Evolutionary conservation across 2,797 vertebrate genomes (phyloP), one percentile per base, ranked within the genome.

Genomic region (Buphagus erythrorhynchus): DNA sequence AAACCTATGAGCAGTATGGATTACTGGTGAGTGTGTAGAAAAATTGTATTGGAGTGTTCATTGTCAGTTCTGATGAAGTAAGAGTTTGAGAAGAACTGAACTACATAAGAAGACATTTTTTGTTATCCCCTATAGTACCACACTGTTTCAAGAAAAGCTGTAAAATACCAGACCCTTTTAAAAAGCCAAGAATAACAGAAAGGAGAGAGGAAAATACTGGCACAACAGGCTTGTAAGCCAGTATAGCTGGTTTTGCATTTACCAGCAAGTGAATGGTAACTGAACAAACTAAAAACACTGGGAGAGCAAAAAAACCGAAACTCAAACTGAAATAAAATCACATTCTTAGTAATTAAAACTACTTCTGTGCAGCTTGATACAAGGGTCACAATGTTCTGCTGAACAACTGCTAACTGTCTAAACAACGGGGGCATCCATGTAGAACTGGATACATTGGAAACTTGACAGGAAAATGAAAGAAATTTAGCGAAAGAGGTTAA

Each of bases 71-170:
- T 93, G 61, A 72, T 65, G 26, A 94, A 92, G 46, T 36, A 94
- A 93, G 61, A 95, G 14, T 89, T 94, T 96, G 84, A 93, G 48
- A 96, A 93, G 58, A 91, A 86, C 45, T 78, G 62, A 66, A 45
- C 74, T 71, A 36, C 7, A 3, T 11, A 43, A 82, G 24, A 59
- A 83, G 18, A 57, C 25, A 59, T 58, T 38, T 88, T 81, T 89
- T 31, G 20, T 33, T 93, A 71, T 78, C 51, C 21, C 8, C 11
- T 52, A 11, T 5, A 77, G n/a, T 18, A 33, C 17, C 59, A 67
- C 0, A 9, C 6, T 62, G 36, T 55, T 76, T 67, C 42, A 86
- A 63, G 24, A 74, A 71, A 67, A 85, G 16, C 9, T 74, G 19
- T 43, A 69, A 77, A 83, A 80, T 42, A 77, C 5, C 52, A 73